Base-by-base conservation (phyloP, 2,888 invertebrate species). In the Callyntrura guangdongensis region DNA sequence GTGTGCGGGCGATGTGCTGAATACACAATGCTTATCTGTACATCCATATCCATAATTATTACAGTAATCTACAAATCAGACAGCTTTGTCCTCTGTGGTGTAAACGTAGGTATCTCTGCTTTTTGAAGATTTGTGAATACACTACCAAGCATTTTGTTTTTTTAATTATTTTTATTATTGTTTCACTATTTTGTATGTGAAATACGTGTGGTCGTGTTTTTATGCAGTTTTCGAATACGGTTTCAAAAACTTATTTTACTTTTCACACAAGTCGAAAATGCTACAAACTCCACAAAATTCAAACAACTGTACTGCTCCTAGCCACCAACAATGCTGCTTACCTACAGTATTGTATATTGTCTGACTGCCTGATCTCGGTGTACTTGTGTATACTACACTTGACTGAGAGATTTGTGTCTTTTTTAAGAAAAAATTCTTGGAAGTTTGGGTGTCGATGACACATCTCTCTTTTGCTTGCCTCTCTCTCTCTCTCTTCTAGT, bases 361-460 rank as follows among this genome's bases (percentile, higher is more conserved):
- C 3, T 72, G 20, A 49, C 25, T 79, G 25, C 45, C 12, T 45
- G 17, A 9, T n/a, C 9, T 1, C 20, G 47, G 36, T 49, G 22
- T 1, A 49, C 67, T 49, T 9, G 20, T 67, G 84, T 84, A 59
- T 3, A 49, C 12, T 67, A 14, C 72, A 85, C 74, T 64, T 69
- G 59, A 83, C 47, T 89, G 89, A 89, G 49, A 83, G 89, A 89
- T 89, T 89, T 89, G 89, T 89, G 64, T 59, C 83, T 89, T 89
- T 87, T 59, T 61, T n/a, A 89, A 82, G 89, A 74, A 25, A 77
- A 83, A 64, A 82, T 88, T 82, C 59, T 88, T 86, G 64, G 87
- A 87, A 77, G 64, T 53, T 53, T 74, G 67, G 89, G 83, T 89
- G 82, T 89, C 89, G 89, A 89, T 89, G 89, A 89, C 89, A 83